phyloP scores from a whole-genome alignment of 2,113 vertebrate species.

The Edolisoma coerulescens region DNA sequence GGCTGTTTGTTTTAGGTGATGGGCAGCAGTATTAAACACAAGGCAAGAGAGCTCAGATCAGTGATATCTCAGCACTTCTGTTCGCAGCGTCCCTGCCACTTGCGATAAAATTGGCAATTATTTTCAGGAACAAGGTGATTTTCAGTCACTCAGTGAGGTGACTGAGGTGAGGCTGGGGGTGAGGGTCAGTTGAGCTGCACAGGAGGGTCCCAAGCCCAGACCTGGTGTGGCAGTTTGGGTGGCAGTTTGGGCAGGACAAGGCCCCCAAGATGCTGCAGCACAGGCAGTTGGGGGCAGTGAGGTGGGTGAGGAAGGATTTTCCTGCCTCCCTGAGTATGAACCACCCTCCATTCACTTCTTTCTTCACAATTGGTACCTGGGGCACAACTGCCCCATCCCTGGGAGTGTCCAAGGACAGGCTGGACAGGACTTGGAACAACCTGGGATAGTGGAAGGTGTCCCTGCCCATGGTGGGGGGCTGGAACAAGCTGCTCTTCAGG shows the following conservation, averaged over 20 bases:
- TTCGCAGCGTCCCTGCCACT: neutral
- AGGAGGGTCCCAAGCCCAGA: neutral
- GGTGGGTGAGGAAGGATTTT: neutral
- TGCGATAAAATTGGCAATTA: neutral
- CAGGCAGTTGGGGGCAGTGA: neutral
- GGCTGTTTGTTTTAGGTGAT: neutral
- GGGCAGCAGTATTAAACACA: neutral
- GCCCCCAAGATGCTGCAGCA: neutral
- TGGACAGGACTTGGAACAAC: neutral
- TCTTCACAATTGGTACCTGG: neutral
- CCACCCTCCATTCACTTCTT: neutral
- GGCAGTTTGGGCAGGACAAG: neutral
- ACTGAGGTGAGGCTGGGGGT: neutral
- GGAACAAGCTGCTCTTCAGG: neutral
- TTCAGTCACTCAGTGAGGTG: neutral
- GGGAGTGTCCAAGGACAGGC: neutral
- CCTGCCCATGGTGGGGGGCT: neutral
- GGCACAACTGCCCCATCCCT: neutral
- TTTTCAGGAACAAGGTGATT: neutral
- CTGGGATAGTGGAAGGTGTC: neutral
- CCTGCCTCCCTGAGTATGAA: neutral
- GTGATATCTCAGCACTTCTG: neutral
- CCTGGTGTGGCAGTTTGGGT: neutral
- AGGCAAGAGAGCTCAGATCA: neutral
- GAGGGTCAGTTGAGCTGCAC: neutral